Percentiles rank a stretch among this genome's conserved stretches.
Evolutionary conservation across 2,888 invertebrate species (phyloP).

Genomic region (Gandaritis pyraliata): DNA sequence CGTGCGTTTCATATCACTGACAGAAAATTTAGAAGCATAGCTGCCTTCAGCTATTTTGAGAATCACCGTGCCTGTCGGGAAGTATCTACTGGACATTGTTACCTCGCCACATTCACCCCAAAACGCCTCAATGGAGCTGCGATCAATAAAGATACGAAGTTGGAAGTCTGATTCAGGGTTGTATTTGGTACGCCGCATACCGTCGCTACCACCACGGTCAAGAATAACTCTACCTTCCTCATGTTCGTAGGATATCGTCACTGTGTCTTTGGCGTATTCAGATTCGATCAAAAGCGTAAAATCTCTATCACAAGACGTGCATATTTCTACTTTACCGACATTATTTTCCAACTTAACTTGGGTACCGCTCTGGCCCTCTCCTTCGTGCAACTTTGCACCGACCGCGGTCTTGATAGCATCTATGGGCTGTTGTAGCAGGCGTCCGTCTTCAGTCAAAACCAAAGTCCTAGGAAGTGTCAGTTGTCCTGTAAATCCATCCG

Average conservation of each 20-base stretch:
- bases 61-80: conserved; percentile 50
- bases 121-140: conserved; percentile 68
- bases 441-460: conserved; percentile 50
- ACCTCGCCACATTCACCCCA: conserved; percentile 60
- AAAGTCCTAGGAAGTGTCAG: conserved; percentile 69
- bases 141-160: conserved; percentile 60
- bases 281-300: conserved; percentile 58
- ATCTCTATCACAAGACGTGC: conserved; percentile 41
- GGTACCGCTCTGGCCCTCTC: conserved; percentile 42
- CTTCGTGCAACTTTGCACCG: conserved; percentile 46
- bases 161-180: conserved; percentile 47
- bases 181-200: conserved; percentile 62
- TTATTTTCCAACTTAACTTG: conserved; percentile 51
- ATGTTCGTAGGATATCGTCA: conserved; percentile 56
- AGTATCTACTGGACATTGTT: conserved; percentile 66
- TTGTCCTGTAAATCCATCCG: conserved; percentile 70
- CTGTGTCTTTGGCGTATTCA: conserved; percentile 39
- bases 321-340: conserved; percentile 59
- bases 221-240: conserved; percentile 53
- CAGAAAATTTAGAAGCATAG: conserved; percentile 40
- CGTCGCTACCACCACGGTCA: conserved; percentile 66
- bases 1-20: conserved; percentile 53
- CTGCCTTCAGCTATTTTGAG: conserved; percentile 46
- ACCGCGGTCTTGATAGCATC: conserved; percentile 47
- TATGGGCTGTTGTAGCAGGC: conserved; percentile 62